Evolutionary conservation across 2,888 invertebrate genomes (phyloP).

Genomic region (Coecobrya sp.): DNA sequence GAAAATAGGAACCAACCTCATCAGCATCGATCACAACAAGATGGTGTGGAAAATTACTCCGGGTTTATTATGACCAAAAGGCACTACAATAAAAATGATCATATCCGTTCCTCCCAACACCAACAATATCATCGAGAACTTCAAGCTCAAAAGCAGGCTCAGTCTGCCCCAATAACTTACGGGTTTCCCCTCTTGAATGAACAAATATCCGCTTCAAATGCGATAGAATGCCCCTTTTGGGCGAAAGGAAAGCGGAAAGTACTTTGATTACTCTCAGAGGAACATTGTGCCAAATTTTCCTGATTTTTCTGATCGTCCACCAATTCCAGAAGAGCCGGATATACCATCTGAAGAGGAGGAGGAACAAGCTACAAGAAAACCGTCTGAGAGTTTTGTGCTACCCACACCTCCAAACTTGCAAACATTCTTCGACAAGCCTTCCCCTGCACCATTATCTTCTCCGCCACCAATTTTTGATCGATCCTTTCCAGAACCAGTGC

Average conservation of each 20-base stretch:
- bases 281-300: conserved; percentile 67
- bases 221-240: conserved; percentile 43
- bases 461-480: conserved; percentile 61
- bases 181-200: conserved; percentile 63
- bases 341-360: conserved; percentile 51
- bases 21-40: conserved; percentile 22
- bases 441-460: conserved; percentile 39
- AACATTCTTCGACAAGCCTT: not conserved
- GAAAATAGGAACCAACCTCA: conserved; percentile 13
- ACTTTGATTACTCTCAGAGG: conserved; percentile 44
- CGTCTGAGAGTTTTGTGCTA: conserved; percentile 9
- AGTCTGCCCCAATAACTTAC: conserved; percentile 61
- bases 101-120: conserved; percentile 7
- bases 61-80: conserved; percentile 47
- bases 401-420: not conserved
- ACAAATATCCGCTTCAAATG: conserved; percentile 59
- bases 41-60: conserved; percentile 62
- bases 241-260: conserved; percentile 27
- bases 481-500: conserved; percentile 62
- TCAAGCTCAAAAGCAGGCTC: not conserved
- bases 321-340: conserved; percentile 71
- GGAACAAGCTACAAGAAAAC: conserved; percentile 42
- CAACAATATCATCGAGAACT: not conserved
- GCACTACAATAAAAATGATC: conserved; percentile 47
- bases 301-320: conserved; percentile 67